Conservation (phyloP, 2,113 vertebrate genomes). For the Numenius arquata region DNA sequence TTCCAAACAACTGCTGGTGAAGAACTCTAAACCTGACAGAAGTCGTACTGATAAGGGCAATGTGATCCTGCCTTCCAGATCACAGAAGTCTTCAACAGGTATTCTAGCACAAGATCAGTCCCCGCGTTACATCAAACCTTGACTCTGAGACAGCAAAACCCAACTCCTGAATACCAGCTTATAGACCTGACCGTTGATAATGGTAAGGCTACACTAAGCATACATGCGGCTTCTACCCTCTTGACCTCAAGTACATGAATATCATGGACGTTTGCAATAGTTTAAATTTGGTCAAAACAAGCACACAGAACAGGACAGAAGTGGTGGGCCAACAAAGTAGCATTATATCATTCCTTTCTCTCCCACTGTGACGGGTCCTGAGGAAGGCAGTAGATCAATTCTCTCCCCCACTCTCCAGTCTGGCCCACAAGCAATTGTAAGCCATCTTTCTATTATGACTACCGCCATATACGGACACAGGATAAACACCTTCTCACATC, state of each 20-base stretch:
- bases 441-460: neutral
- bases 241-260: neutral
- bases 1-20: neutral
- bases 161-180: neutral
- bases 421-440: neutral
- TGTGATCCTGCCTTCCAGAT: neutral
- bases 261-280: neutral
- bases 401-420: accelerated
- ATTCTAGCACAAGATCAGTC: neutral
- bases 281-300: neutral
- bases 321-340: neutral
- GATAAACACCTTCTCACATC: neutral
- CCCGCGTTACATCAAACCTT: neutral
- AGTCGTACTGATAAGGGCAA: neutral
- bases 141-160: neutral
- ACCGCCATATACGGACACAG: accelerated
- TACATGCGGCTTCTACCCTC: neutral
- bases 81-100: neutral
- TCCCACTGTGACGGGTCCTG: neutral
- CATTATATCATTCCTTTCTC: neutral
- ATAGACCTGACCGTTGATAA: neutral
- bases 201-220: neutral
- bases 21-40: neutral
- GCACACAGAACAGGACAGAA: neutral
- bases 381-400: neutral